Evolutionary conservation across 2,888 invertebrate species (phyloP).

Genomic region (Dilophus febrilis): DNA sequence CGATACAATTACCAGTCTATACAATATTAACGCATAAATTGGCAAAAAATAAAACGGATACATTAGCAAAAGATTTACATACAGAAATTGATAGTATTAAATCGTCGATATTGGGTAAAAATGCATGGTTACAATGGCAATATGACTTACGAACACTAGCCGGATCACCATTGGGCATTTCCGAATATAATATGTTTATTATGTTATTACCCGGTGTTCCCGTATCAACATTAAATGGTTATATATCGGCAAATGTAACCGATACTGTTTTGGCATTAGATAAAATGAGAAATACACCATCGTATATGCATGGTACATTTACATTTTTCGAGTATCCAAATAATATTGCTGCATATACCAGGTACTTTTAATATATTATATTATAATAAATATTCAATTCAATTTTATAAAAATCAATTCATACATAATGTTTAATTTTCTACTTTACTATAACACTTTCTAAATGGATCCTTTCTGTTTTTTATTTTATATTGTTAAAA

Average conservation of each 20-base stretch:
- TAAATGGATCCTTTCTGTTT: neutral
- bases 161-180: slow-evolving; percentile 13
- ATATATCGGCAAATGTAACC: slow-evolving; percentile 14
- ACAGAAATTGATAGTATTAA: slow-evolving; percentile 17
- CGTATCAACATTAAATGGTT: slow-evolving; percentile 30
- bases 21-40: slow-evolving; percentile 21
- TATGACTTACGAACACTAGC: slow-evolving; percentile 15
- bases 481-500: too few species aligned
- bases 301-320: slow-evolving; percentile 46
- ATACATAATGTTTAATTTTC: neutral
- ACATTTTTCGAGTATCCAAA: slow-evolving; percentile 28
- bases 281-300: slow-evolving; percentile 34
- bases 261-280: slow-evolving; percentile 22
- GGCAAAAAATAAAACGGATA: slow-evolving; percentile 8
- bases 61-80: slow-evolving; percentile 15
- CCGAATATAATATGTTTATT: slow-evolving; percentile 45
- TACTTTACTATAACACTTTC: neutral
- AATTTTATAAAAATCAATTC: neutral
- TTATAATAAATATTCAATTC: too few species aligned
- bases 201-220: slow-evolving; percentile 68
- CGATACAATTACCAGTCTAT: slow-evolving; percentile 25
- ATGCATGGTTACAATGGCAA: slow-evolving; percentile 28
- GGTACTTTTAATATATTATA: slow-evolving; percentile 32
- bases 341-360: slow-evolving; percentile 47
- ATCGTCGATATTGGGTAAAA: slow-evolving; percentile 16